phyloP scores from a whole-genome alignment of 2,113 vertebrate species.

The Corythornis cristatus region DNA sequence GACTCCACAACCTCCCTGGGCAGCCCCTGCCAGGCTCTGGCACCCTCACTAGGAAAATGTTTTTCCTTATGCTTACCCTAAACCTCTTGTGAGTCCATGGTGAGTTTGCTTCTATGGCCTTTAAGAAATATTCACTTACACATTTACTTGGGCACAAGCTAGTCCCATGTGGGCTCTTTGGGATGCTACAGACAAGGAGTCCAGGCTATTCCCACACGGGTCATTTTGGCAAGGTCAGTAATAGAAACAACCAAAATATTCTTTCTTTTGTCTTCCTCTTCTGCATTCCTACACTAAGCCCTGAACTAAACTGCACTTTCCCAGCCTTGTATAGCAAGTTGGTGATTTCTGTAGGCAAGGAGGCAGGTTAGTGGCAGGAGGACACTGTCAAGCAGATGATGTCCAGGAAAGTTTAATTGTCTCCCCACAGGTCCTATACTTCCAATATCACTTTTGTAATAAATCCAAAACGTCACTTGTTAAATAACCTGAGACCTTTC shows the following conservation, averaged over 20 bases:
- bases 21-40: too few species aligned
- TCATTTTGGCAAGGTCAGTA: background rate
- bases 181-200: background rate
- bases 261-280: background rate
- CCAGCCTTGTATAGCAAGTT: background rate
- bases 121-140: background rate
- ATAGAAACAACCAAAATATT: background rate
- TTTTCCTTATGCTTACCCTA: too few species aligned
- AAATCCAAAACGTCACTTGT: conserved; percentile 48
- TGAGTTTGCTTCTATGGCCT: background rate
- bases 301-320: background rate
- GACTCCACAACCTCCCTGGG: too few species aligned
- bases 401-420: conserved; percentile 52
- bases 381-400: conserved; percentile 1
- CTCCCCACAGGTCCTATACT: conserved; percentile 32
- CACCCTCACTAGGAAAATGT: too few species aligned
- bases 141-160: background rate
- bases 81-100: background rate
- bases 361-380: background rate
- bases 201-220: background rate
- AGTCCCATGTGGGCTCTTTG: background rate
- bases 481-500: conserved; percentile 54
- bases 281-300: background rate
- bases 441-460: background rate
- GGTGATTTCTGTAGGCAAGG: background rate